phyloP scores from a whole-genome alignment of 2,888 invertebrate genomes.

The Monochamus alternatus region DNA sequence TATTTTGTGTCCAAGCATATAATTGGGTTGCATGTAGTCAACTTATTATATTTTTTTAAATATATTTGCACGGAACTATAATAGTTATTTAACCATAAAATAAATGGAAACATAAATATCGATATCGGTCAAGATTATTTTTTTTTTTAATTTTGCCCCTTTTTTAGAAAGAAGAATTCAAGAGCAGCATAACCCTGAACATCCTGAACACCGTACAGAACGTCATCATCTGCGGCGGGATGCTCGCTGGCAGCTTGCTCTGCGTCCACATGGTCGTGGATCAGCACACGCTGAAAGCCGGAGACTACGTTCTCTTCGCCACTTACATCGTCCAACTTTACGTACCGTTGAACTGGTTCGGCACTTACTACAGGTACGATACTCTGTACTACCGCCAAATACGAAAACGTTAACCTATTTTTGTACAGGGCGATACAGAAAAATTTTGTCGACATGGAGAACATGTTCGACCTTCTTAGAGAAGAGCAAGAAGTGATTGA shows the following conservation, averaged over 20 bases:
- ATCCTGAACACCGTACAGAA: conserved; percentile 95
- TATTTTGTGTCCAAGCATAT: no score
- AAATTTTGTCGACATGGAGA: conserved; percentile 99
- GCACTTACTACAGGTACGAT: conserved; percentile 93
- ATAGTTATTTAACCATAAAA: no score
- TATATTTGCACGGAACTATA: no score
- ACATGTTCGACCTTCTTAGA: conserved; percentile 96
- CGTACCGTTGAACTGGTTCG: conserved; percentile 97
- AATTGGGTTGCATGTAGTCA: no score
- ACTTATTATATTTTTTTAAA: no score
- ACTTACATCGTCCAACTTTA: conserved; percentile 96
- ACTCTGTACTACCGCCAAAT: neutral
- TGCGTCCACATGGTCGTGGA: conserved; percentile 90
- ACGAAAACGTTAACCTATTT: neutral
- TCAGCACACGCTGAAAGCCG: conserved; percentile 82
- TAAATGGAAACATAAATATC: no score
- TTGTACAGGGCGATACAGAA: conserved; percentile 92
- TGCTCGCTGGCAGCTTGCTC: conserved; percentile 89
- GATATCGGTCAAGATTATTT: neutral
- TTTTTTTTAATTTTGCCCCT: no score
- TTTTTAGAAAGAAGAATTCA: conserved; percentile 90
- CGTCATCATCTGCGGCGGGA: conserved; percentile 88
- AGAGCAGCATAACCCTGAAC: conserved; percentile 87
- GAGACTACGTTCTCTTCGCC: conserved; percentile 96
- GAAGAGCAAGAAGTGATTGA: conserved; percentile 92